phyloP scores from a whole-genome alignment of 64 coral and sea anemone genomes.

The Pocillopora verrucosa region DNA sequence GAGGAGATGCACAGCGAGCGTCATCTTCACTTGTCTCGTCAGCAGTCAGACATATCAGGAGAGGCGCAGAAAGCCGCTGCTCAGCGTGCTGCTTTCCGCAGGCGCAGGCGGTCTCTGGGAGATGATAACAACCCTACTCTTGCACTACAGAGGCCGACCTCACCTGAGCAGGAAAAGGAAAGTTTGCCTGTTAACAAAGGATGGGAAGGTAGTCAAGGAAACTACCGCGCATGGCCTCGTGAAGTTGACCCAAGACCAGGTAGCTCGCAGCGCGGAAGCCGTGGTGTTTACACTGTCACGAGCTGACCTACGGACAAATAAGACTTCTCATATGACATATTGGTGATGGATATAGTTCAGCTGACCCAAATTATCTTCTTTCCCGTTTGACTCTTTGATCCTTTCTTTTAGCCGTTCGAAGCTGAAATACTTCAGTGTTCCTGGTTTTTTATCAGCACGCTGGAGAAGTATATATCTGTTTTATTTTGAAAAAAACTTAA shows the following conservation, averaged over 20 bases:
- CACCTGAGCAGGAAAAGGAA: neutral
- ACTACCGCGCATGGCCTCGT: neutral
- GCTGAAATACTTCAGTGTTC: neutral
- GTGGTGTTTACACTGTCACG: conserved; percentile 1
- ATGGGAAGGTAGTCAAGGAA: neutral
- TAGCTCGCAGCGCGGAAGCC: neutral
- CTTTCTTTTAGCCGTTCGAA: neutral
- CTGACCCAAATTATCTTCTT: neutral
- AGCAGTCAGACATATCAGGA: conserved; percentile 95
- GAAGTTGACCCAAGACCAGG: neutral
- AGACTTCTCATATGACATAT: neutral
- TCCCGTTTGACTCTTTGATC: neutral
- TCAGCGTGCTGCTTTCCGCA: conserved; percentile 61
- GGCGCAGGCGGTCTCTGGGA: conserved; percentile 76
- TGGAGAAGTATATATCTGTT: neutral
- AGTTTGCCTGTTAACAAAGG: neutral
- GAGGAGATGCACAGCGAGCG: conserved; percentile 97
- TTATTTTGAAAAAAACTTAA: neutral
- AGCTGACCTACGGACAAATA: neutral
- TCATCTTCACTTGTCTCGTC: conserved; percentile 83
- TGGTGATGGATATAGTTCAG: neutral
- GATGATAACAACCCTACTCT: conserved; percentile 60
- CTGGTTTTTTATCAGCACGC: neutral
- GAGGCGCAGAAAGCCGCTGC: conserved; percentile 90
- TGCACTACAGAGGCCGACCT: neutral